Base-by-base conservation (phyloP, 2,797 vertebrate genomes). In the Siniperca undulata region DNA sequence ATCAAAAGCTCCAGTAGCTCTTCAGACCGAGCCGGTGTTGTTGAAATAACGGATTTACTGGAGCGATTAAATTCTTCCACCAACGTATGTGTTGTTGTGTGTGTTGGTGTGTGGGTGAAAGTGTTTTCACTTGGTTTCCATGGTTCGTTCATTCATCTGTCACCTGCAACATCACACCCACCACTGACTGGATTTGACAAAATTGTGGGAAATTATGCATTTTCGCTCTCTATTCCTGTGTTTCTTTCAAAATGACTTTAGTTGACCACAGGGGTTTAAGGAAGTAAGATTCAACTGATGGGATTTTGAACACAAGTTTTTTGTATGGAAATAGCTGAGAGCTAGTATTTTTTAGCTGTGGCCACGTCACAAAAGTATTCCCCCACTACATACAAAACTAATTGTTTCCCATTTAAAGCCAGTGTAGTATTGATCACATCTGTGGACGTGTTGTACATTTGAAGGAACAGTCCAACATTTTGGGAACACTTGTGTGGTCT, bases 1-100 rank as follows among this genome's bases (percentile, higher is more conserved):
- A 91, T 93, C 85, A 89, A 90, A 90, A 88, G 89, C 90, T 92
- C 79, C 88, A 89, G 86, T 86, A 86, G 84, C 85, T 89, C 74
- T 80, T 81, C 80, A 85, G 69, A 81, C 9, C 3, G 22, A 82
- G 78, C 78, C 40, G 12, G 5, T 67, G 84, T 77, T 82, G 73
- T 88, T 84, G 78, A 83, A 90, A 89, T 90, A 88, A 89, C 79
- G 71, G 89, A 85, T 86, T 92, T 91, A 88, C 78, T 88, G 83
- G 78, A 83, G 88, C 84, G 77, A 85, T 80, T 88, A 79, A 83
- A 88, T 89, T 84, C 73, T 84, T 86, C 81, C 30, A 71, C 68
- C 65, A 27, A 30, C 2, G 2, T 38, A 66, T 5, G 19, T 62
- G 46, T 62, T 46, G 14, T 22, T 42, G 36, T 61, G 40, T 64